Evolutionary conservation across 1,140 invertebrate species (phyloP), one percentile per base, ranked within the genome.

Genomic region (Linepithema humile): DNA sequence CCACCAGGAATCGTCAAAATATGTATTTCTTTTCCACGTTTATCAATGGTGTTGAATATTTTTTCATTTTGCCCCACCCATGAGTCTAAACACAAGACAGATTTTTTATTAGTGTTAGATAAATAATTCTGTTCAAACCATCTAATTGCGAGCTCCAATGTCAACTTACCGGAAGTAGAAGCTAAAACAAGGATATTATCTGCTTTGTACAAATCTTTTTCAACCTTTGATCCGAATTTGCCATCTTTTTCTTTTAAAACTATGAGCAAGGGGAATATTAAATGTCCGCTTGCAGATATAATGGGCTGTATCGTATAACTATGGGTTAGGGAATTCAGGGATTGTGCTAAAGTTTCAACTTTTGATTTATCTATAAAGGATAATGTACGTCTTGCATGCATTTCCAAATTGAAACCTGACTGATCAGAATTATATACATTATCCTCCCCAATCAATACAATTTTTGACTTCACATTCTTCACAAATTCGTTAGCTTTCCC

Each of bases 341-440:
- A 59, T 57, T 48, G 35, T 23, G 43, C 43, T 45, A 74, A 59
- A 10, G 9, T 57, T 43, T 57, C 7, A 23, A 57, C 2, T n/a
- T n/a, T n/a, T n/a, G n/a, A n/a, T n/a, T n/a, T n/a, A n/a, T n/a
- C n/a, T n/a, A n/a, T n/a, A n/a, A n/a, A n/a, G n/a, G 32, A 15
- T 15, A 73, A 10, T 1, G 53, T 73, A 23, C 35, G 32, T n/a
- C 45, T 35, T 26, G 69, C 48, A 26, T 72, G 32, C 50, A 35
- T 40, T 59, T 43, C 70, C n/a, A 73, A 38, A 57, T 32, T 59
- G 70, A n/a, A n/a, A n/a, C n/a, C n/a, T n/a, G n/a, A n/a, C n/a
- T n/a, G n/a, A n/a, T n/a, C n/a, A n/a, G n/a, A 57, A 73, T 57
- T 57, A n/a, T 6, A n/a, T 38, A 57, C 23, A 40, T 38, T 57